A percentile compares a stretch with the other conserved stretches of the same genome.
These are phyloP conservation scores for Linnaemya tessellans DNA, from an alignment of 2,888 invertebrate genomes.

Conservation along the genomic window DNA sequence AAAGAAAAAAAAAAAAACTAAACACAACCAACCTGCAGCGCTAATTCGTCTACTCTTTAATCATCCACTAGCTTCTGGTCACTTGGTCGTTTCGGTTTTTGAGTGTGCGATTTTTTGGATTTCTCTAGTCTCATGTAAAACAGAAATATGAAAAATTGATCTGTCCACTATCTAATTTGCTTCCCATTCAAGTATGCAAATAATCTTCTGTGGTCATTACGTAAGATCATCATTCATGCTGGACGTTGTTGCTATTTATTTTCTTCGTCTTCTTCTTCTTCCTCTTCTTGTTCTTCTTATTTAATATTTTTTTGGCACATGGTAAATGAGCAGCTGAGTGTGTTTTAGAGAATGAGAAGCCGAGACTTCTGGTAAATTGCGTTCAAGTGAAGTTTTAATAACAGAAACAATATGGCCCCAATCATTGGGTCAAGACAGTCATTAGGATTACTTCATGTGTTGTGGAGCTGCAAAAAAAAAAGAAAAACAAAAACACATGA, in stretches of 20 bases:
- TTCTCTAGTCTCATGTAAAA: conserved; percentile 8
- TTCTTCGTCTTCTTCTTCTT: no score
- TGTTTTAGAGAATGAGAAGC: not conserved
- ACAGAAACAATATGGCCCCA: conserved; percentile 61
- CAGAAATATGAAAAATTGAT: conserved; percentile 47
- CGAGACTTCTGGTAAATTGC: conserved; percentile 45
- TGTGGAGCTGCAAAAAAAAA: conserved; percentile 13
- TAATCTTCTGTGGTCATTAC: conserved; percentile 56
- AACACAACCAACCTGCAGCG: conserved; percentile 20
- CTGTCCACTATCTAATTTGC: conserved; percentile 54
- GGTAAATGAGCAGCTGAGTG: not conserved
- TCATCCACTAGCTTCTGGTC: conserved; percentile 41
- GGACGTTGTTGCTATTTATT: not conserved
- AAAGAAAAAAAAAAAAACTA: not conserved
- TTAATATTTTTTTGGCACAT: not conserved
- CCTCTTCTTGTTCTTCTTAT: no score
- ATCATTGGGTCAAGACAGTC: conserved; percentile 70
- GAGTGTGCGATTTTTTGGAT: not conserved
- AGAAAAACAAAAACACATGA: conserved; percentile 16
- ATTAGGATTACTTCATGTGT: conserved; percentile 69
- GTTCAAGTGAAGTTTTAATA: conserved; percentile 40
- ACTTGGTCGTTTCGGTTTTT: conserved; percentile 13
- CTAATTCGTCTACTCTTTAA: conserved; percentile 21
- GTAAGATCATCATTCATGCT: conserved; percentile 53
- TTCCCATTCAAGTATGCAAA: conserved; percentile 59